These are phyloP conservation scores for Spheniscus mendiculus DNA, from an alignment of 2,113 vertebrate genomes.

Conservation along the genomic window DNA sequence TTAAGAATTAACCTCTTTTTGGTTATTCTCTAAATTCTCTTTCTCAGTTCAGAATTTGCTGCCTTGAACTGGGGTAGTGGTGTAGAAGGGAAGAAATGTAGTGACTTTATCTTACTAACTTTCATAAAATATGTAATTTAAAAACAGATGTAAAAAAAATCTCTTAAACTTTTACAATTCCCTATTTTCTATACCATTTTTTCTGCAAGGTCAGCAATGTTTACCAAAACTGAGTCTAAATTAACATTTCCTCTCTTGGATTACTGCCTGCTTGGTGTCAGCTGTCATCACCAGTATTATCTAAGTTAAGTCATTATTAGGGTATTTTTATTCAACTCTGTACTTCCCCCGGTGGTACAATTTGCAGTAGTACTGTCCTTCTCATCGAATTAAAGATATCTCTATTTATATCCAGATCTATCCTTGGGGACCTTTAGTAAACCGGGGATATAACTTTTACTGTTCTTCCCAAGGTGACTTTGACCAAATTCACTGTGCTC, in stretches of 20 bases:
- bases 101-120: neutral
- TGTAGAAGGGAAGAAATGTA: neutral
- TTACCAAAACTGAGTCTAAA: neutral
- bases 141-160: too few species aligned
- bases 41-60: neutral
- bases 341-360: neutral
- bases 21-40: neutral
- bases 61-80: neutral
- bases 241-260: neutral
- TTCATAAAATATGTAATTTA: neutral
- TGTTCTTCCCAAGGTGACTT: neutral
- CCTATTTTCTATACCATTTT: neutral
- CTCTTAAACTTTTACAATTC: neutral
- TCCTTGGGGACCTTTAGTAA: neutral
- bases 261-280: conserved; percentile 4
- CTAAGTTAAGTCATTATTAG: neutral
- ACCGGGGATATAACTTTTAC: neutral
- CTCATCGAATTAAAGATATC: neutral
- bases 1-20: neutral
- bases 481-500: neutral
- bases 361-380: neutral
- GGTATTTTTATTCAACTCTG: neutral
- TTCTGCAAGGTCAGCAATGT: neutral
- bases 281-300: neutral
- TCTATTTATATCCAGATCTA: neutral